A percentile compares a stretch with the other conserved stretches of the same genome.
phyloP scores from a whole-genome alignment of 2,797 vertebrate species.

The Botia almorhae region DNA sequence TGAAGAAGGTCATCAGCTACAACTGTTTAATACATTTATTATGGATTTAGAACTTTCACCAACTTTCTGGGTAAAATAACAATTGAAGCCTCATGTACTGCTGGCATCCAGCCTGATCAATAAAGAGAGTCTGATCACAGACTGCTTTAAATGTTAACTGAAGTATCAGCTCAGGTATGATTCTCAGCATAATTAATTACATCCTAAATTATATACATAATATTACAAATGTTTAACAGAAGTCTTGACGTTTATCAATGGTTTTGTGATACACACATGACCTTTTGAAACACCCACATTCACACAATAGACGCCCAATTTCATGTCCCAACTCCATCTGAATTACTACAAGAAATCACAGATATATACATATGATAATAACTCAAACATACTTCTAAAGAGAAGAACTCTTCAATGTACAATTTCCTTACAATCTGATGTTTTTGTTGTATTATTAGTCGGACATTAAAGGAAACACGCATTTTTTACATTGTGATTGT shows the following conservation, averaged over 20 bases:
- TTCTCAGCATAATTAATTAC: neutral
- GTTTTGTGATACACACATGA: neutral
- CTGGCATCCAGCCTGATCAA: neutral
- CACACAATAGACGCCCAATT: neutral
- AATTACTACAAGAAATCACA: neutral
- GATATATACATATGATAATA: neutral
- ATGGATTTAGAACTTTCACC: neutral
- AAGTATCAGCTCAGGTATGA: neutral
- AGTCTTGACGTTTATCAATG: no score
- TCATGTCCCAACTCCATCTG: neutral
- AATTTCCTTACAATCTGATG: neutral
- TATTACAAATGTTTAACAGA: neutral
- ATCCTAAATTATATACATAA: no score
- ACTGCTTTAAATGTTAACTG: neutral
- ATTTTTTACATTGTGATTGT: conserved; percentile 6
- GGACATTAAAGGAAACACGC: neutral
- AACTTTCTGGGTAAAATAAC: neutral
- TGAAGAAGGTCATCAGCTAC: no score
- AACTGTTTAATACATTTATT: no score
- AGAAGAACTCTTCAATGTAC: neutral
- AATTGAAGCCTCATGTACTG: neutral
- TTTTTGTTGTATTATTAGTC: neutral
- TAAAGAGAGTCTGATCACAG: neutral
- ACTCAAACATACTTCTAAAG: neutral
- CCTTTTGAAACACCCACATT: neutral